Conservation (phyloP, 53 echinoderm and acorn worm genomes). For the Zoroaster sp. region DNA sequence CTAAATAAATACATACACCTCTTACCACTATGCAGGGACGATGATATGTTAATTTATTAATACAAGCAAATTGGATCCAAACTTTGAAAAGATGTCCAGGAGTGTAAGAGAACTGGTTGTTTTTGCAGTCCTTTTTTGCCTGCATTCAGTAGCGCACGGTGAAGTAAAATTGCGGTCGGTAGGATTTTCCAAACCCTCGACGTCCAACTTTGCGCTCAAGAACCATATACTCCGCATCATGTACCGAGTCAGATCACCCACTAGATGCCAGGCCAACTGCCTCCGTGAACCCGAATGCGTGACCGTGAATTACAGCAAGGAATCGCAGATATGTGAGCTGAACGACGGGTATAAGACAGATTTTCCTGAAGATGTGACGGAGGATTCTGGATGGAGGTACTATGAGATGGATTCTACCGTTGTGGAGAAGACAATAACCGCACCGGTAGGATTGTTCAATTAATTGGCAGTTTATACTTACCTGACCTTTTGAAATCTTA, state of each 20-base stretch:
- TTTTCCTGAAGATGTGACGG: neutral
- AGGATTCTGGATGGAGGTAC: neutral
- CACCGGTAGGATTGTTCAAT: too few relatives aligned
- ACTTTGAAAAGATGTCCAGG: neutral
- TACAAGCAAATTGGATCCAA: too few relatives aligned
- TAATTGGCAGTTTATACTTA: too few relatives aligned
- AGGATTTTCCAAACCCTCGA: neutral
- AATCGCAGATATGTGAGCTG: neutral
- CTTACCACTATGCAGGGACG: too few relatives aligned
- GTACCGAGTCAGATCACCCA: neutral
- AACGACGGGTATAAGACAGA: neutral
- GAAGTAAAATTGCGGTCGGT: neutral
- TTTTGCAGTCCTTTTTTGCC: neutral
- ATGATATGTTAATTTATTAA: too few relatives aligned
- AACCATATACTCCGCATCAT: neutral
- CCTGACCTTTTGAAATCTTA: too few relatives aligned
- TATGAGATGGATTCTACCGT: too few relatives aligned
- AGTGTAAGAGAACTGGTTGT: neutral
- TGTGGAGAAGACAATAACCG: too few relatives aligned
- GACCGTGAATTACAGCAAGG: neutral
- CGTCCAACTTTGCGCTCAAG: neutral
- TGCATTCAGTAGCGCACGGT: neutral
- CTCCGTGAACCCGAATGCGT: neutral
- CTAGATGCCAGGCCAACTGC: neutral
- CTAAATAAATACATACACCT: too few relatives aligned